Evolutionary conservation across 2,113 vertebrate genomes (phyloP), one percentile per base, ranked within the genome.

Genomic region (Petaurus breviceps): DNA sequence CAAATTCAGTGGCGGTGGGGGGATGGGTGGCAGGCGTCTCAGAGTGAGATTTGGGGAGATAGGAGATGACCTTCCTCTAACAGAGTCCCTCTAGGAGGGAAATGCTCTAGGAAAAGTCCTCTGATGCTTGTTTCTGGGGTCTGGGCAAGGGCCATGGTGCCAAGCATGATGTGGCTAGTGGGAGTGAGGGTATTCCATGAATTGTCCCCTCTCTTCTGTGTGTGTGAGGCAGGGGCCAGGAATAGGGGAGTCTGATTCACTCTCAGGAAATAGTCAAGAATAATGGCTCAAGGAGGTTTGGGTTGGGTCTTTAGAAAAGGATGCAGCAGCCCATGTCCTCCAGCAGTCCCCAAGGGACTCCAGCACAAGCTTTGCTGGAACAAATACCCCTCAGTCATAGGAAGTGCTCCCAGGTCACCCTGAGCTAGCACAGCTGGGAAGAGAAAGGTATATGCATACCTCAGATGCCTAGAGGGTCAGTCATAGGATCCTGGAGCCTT

Each of bases 241-340:
- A 43, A 84, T 22, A 61, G 92, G 28, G 47, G 53, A 92, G 91
- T 49, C 96, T 68, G 68, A 84, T 90, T 97, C 95, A 96, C 96
- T 95, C 94, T 90, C 84, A 37, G 50, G 57, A 93, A 52, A 90
- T 49, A 77, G 91, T 89, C 89, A 91, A 91, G 92, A 51, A 57
- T 47, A 90, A 84, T 93, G 90, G 55, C 84, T 50, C 7, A 14
- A 92, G 89, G 89, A 90, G 28, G 25, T 12, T 4, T 9, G 28
- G 90, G 77, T 50, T 94, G 77, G 26, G 46, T 51, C 61, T 94
- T 92, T 77, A 77, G 84, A 90, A 89, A 95, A 92, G 37, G 8
- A 0, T 95, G 90, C 43, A 22, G 54, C 11, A 77, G 92, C 28
- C 49, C 89, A 6, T 94, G 84, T 51, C 93, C 92, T 89, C 26